These are phyloP conservation scores for Felis catus DNA, from an alignment of 2,113 vertebrate genomes.

Conservation along the genomic window F.catus_Fca126_mat1.0 CM031413.1:40996001-40996500, in stretches of 20 bases:
- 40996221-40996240: constrained; percentile 35
- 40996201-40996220: constrained; percentile 7
- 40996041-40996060: not conserved
- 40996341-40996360: not conserved
- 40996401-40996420: not conserved
- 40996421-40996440: constrained; percentile 26
- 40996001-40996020: not conserved
- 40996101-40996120: not conserved
- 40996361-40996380: not conserved
- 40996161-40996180: not conserved
- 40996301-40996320: not conserved
- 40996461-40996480: not conserved
- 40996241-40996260: not conserved
- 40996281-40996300: not conserved
- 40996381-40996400: not conserved
- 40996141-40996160: not conserved
- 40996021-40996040: not conserved
- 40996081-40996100: not conserved
- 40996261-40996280: constrained; percentile 38
- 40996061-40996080: not conserved
- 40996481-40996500: not conserved
- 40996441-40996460: constrained; percentile 34
- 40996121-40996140: not conserved
- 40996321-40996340: not conserved
- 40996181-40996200: not conserved